A percentile compares a stretch with the other conserved stretches of the same genome.
These are phyloP conservation scores for Nycticryphes semicollaris DNA, from an alignment of 2,113 vertebrate species.

Conservation along the genomic window DNA sequence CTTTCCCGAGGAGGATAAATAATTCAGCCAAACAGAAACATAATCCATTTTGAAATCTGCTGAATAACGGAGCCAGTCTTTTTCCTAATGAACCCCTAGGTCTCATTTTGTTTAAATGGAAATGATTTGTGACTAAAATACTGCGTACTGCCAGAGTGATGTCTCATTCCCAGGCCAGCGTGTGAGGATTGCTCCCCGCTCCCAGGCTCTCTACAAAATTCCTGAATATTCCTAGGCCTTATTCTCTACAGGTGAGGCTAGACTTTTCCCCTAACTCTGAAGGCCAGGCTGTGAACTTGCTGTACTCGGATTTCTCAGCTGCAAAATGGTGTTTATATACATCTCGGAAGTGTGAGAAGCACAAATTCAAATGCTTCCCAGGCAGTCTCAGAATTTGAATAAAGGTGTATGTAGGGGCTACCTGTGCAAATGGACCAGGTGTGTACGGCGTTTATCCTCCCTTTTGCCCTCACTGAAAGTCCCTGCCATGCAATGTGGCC, in stretches of 20 bases:
- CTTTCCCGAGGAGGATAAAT: slow-evolving; percentile 17
- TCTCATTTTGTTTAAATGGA: background rate
- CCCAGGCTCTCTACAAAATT: background rate
- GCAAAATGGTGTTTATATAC: background rate
- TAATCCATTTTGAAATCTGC: background rate
- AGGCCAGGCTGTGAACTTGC: background rate
- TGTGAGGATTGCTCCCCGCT: background rate
- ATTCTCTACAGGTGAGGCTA: background rate
- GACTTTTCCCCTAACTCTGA: background rate
- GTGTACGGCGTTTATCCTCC: background rate
- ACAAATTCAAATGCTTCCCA: background rate
- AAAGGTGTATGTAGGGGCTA: background rate
- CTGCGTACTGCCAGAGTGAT: background rate
- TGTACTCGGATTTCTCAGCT: background rate
- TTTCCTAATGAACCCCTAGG: background rate
- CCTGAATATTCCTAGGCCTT: background rate
- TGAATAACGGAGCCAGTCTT: background rate
- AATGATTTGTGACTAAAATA: background rate
- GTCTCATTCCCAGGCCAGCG: background rate
- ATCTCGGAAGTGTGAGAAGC: background rate
- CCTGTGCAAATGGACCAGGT: background rate
- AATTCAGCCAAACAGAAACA: background rate
- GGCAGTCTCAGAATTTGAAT: background rate
- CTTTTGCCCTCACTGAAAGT: background rate
- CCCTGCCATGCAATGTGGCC: background rate